These are phyloP conservation scores for Ophiothrix spiculata DNA, from an alignment of 35 echinoderm and acorn worm species.

Conservation along the genomic window DNA sequence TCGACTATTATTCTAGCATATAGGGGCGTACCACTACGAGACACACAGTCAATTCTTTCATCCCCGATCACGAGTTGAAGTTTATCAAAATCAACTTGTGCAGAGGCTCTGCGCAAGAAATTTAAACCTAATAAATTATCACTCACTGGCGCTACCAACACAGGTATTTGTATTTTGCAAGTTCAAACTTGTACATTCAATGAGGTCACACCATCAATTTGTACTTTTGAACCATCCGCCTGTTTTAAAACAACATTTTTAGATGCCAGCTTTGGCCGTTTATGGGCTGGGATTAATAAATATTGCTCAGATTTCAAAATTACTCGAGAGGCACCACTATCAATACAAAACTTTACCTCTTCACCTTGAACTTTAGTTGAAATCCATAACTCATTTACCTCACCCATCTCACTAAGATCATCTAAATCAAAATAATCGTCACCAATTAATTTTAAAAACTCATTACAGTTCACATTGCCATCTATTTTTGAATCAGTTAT, in stretches of 20 bases:
- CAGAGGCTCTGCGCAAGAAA: neutral
- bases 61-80: neutral
- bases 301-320: neutral
- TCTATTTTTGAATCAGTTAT: neutral
- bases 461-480: neutral
- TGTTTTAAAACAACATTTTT: neutral
- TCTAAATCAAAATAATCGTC: neutral
- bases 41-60: neutral
- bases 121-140: slow-evolving; percentile 8
- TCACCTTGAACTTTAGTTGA: neutral
- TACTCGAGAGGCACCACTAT: neutral
- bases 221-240: neutral
- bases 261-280: neutral
- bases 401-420: neutral
- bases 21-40: neutral
- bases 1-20: neutral
- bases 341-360: neutral
- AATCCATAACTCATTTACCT: neutral
- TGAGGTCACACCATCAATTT: neutral
- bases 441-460: too few species aligned
- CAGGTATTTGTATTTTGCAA: neutral
- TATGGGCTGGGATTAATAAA: neutral
- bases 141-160: neutral
- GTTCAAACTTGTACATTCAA: neutral
- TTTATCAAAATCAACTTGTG: neutral